These are phyloP conservation scores for Zoroaster sp. DNA, from an alignment of 53 echinoderm and acorn worm genomes.

Conservation along the genomic window DNA sequence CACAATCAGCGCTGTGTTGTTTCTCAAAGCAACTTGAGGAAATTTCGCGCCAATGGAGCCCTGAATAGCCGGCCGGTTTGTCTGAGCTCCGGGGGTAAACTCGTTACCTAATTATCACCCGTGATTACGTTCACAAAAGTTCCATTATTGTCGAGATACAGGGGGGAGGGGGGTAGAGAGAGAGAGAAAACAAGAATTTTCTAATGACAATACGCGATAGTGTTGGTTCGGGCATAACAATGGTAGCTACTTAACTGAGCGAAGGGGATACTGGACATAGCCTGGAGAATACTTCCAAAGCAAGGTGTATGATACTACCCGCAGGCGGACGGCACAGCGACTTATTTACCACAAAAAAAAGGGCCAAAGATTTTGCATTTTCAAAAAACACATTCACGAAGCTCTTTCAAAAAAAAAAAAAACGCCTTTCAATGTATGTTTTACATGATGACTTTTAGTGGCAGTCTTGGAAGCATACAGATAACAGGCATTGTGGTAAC, in stretches of 20 bases:
- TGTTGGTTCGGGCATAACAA: neutral
- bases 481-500: no score
- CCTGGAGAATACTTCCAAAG: neutral
- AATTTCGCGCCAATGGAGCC: constrained; percentile 11
- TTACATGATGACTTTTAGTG: no score
- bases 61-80: neutral
- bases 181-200: neutral
- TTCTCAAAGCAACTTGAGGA: neutral
- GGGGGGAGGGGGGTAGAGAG: neutral
- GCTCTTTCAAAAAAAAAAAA: no score
- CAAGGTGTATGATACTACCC: neutral
- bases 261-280: neutral
- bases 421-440: no score
- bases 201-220: neutral
- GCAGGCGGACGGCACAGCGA: neutral
- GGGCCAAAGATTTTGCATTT: no score
- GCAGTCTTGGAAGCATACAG: no score
- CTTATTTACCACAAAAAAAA: neutral
- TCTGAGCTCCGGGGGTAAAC: constrained; percentile 33
- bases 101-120: constrained; percentile 33
- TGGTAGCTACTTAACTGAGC: neutral
- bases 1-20: constrained; percentile 32
- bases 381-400: no score
- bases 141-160: neutral
- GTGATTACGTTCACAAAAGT: constrained; percentile 39